phyloP scores from a whole-genome alignment of 2,797 vertebrate genomes.

The Meriones psammophilus region DNA sequence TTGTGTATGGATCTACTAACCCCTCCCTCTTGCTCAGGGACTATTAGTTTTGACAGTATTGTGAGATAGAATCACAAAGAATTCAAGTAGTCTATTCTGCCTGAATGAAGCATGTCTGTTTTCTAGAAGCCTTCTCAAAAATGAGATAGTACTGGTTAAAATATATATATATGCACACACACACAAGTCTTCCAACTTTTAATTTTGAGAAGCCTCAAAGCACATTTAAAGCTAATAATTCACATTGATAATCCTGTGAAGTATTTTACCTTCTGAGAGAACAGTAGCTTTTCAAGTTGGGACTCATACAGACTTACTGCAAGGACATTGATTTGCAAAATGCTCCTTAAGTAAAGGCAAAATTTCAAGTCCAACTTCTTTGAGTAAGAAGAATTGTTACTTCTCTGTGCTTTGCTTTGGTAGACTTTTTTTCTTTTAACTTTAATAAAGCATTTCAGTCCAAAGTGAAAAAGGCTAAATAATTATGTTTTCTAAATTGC shows the following conservation, averaged over 20 bases:
- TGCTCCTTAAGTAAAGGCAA: not conserved
- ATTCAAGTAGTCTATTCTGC: not conserved
- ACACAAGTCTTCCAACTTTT: not conserved
- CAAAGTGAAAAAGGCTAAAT: not conserved
- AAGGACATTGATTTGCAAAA: not conserved
- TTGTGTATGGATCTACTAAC: not conserved
- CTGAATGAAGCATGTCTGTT: not conserved
- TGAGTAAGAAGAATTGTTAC: not conserved
- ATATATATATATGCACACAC: too few species aligned
- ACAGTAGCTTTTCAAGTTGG: not conserved
- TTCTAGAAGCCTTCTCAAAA: not conserved
- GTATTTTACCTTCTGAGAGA: not conserved
- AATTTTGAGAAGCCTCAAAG: not conserved
- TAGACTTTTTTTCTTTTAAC: not conserved
- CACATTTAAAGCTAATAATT: not conserved
- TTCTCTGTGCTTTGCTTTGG: not conserved
- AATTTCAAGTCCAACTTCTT: slow-evolving; percentile 1
- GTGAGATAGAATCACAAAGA: not conserved
- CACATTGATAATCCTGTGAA: not conserved
- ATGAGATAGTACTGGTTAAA: not conserved
- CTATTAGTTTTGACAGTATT: not conserved
- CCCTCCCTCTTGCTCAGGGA: not conserved
- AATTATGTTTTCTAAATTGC: slow-evolving; percentile 37
- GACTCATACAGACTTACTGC: not conserved
- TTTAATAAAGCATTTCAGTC: not conserved